A percentile compares a stretch with the other conserved stretches of the same genome.
phyloP scores from a whole-genome alignment of 2,888 invertebrate genomes.

The Carterocephalus palaemon region DNA sequence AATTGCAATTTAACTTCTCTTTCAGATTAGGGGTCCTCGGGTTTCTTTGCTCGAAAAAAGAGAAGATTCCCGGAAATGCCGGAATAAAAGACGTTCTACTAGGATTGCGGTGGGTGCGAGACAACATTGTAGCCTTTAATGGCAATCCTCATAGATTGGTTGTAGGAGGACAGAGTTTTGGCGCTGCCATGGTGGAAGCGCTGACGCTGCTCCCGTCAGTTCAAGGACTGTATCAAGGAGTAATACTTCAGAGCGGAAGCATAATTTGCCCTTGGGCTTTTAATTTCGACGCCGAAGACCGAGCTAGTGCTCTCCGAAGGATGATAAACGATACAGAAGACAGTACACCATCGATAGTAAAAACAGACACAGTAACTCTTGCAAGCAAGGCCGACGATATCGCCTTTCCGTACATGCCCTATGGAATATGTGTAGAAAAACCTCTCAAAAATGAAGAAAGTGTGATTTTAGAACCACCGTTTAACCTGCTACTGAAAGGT shows the following conservation, averaged over 20 bases:
- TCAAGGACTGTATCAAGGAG: constrained; percentile 56
- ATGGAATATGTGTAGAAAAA: constrained; percentile 59
- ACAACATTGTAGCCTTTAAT: constrained; percentile 65
- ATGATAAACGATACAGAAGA: constrained; percentile 36
- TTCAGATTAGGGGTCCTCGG: constrained; percentile 58
- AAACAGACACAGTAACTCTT: constrained; percentile 42
- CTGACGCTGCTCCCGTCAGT: constrained; percentile 50
- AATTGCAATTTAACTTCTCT: background rate
- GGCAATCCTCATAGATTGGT: constrained; percentile 61
- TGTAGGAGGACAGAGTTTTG: constrained; percentile 61
- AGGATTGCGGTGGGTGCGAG: constrained; percentile 64
- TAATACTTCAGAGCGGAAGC: constrained; percentile 64
- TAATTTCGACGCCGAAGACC: constrained; percentile 56
- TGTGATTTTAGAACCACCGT: constrained; percentile 52
- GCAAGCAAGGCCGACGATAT: constrained; percentile 44
- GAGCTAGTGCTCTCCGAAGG: constrained; percentile 43
- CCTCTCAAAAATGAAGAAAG: constrained; percentile 52
- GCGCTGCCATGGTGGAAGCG: constrained; percentile 63
- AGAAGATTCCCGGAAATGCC: constrained; percentile 61
- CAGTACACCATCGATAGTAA: constrained; percentile 33
- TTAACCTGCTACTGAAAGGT: constrained; percentile 43
- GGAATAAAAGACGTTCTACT: constrained; percentile 61
- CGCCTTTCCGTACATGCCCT: constrained; percentile 55
- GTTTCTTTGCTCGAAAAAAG: constrained; percentile 56
- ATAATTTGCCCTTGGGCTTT: constrained; percentile 62